phyloP scores from a whole-genome alignment of 2,888 invertebrate species.

The Volucella zonaria region DNA sequence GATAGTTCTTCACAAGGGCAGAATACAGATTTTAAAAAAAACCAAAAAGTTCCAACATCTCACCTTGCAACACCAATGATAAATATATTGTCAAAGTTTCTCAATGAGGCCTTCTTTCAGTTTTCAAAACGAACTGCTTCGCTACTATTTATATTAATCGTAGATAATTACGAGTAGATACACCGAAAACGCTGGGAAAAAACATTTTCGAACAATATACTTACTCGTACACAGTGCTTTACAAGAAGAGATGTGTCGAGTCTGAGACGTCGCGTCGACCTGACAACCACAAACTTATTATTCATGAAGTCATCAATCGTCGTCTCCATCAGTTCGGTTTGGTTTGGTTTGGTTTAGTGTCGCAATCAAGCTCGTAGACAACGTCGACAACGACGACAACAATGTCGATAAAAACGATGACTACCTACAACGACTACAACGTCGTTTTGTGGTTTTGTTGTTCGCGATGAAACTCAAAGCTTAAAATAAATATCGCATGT shows the following conservation, averaged over 20 bases:
- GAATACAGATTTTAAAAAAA: too few relatives aligned
- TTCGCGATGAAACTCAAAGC: conserved; percentile 61
- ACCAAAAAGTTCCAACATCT: too few relatives aligned
- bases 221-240: conserved; percentile 2
- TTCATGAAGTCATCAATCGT: conserved; percentile 56
- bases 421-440: conserved; percentile 30
- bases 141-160: too few relatives aligned
- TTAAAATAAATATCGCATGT: conserved; percentile 66
- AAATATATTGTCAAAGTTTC: too few relatives aligned
- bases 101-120: too few relatives aligned
- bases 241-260: conserved; percentile 10
- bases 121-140: too few relatives aligned
- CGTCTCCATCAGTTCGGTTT: background rate
- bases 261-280: background rate
- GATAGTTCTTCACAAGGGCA: too few relatives aligned
- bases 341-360: background rate
- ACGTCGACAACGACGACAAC: conserved; percentile 26
- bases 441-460: conserved; percentile 39
- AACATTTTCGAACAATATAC: background rate
- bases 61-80: too few relatives aligned
- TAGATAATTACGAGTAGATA: too few relatives aligned
- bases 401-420: conserved; percentile 24
- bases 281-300: conserved; percentile 51
- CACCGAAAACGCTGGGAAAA: too few relatives aligned
- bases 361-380: conserved; percentile 37